These are phyloP conservation scores for Bombus turneri DNA, from an alignment of 1,140 invertebrate genomes.

Conservation along the genomic window DNA sequence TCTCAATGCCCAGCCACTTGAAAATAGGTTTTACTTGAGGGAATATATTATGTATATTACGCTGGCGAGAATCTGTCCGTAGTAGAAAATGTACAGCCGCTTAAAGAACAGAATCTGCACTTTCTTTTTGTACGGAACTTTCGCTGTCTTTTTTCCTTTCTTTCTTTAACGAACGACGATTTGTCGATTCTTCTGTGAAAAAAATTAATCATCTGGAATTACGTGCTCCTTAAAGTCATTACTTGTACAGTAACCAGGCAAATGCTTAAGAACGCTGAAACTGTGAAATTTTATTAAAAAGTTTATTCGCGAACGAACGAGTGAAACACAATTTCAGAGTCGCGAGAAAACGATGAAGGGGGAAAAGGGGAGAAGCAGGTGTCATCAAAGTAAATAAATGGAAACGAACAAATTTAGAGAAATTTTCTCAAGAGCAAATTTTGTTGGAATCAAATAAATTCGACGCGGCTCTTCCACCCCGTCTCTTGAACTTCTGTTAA, in stretches of 20 bases:
- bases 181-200: no score
- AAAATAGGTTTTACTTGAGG: no score
- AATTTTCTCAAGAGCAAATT: background rate
- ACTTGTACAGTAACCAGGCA: no score
- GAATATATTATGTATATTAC: no score
- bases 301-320: background rate
- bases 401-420: background rate
- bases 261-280: background rate
- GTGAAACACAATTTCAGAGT: background rate
- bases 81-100: no score
- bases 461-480: background rate
- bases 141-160: no score
- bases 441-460: background rate
- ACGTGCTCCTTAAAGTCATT: no score
- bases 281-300: background rate
- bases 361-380: background rate
- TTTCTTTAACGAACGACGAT: background rate
- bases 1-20: no score
- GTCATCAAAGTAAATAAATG: background rate
- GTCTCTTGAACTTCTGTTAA: background rate
- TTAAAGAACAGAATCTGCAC: no score
- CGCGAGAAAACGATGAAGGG: accelerated
- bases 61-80: no score
- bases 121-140: no score
- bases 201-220: no score